These are phyloP conservation scores for Frieseomelitta varia DNA, from an alignment of 1,140 invertebrate genomes.

Conservation along the genomic window DNA sequence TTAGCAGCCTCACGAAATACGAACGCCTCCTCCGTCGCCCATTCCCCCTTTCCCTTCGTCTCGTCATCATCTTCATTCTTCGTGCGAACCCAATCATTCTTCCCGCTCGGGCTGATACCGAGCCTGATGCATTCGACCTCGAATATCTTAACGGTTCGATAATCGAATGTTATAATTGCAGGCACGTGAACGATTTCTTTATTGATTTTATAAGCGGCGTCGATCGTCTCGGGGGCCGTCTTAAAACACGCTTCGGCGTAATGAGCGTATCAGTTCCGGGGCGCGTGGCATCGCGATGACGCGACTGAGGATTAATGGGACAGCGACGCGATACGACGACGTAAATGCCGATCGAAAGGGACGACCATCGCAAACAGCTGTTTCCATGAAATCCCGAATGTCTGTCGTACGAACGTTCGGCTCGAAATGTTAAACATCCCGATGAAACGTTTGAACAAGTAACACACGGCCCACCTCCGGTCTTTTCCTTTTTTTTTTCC, in stretches of 20 bases:
- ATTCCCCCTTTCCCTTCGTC: slow-evolving; percentile 12
- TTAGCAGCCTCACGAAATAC: slow-evolving; percentile 71
- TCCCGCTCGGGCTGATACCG: slow-evolving; percentile 52
- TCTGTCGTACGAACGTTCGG: not conserved
- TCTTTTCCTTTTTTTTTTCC: not conserved
- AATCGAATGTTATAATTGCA: slow-evolving; percentile 61
- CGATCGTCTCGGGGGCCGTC: not conserved
- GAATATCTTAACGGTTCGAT: slow-evolving; percentile 59
- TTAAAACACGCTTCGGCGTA: not conserved
- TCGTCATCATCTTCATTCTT: slow-evolving; percentile 66
- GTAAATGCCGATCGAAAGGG: not conserved
- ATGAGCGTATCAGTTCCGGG: not conserved
- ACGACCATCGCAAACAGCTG: not conserved
- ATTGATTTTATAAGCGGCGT: slow-evolving; percentile 30
- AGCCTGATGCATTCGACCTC: slow-evolving; percentile 59
- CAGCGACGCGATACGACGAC: no score
- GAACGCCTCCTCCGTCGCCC: slow-evolving; percentile 54
- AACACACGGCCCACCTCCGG: not conserved
- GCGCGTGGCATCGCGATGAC: not conserved
- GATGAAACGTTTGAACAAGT: not conserved
- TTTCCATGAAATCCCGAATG: not conserved
- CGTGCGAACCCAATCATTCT: slow-evolving; percentile 71
- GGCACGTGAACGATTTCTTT: slow-evolving; percentile 39
- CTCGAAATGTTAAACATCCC: not conserved
- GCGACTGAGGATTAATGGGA: not conserved